phyloP scores from a whole-genome alignment of 1,140 invertebrate species.

The Pteromalus puparum region DNA sequence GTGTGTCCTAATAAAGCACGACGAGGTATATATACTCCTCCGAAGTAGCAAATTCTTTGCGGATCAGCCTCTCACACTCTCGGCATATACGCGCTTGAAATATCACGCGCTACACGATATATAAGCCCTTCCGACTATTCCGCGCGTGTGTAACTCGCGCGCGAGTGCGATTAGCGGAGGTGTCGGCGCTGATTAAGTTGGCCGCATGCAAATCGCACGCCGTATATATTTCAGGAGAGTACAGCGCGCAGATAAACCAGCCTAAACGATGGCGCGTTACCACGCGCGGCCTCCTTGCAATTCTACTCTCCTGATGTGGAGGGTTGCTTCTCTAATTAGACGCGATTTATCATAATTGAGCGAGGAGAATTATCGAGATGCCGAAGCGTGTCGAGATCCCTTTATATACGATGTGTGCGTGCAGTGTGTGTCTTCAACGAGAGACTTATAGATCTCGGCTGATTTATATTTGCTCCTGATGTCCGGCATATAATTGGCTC shows the following conservation, averaged over 20 bases:
- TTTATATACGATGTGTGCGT: background rate
- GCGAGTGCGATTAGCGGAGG: conserved; percentile 48
- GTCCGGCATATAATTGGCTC: background rate
- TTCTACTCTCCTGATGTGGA: conserved; percentile 49
- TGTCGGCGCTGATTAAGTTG: conserved; percentile 69
- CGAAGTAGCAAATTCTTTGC: background rate
- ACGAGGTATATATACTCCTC: too few relatives aligned
- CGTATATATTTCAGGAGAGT: conserved; percentile 43
- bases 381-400: conserved; percentile 46
- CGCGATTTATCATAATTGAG: conserved; percentile 66
- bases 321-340: conserved; percentile 60
- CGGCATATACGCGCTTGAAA: background rate
- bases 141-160: background rate
- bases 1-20: background rate
- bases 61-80: too few relatives aligned
- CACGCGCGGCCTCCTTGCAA: conserved; percentile 29
- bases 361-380: conserved; percentile 53
- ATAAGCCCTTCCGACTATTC: background rate
- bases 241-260: conserved; percentile 40
- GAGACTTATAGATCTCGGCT: background rate
- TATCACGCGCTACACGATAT: background rate
- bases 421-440: background rate
- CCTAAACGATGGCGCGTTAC: conserved; percentile 40
- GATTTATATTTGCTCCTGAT: background rate
- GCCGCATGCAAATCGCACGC: conserved; percentile 66